Evolutionary conservation across 23 tunicate species (phyloP).

Genomic region (Diplosoma virens): DNA sequence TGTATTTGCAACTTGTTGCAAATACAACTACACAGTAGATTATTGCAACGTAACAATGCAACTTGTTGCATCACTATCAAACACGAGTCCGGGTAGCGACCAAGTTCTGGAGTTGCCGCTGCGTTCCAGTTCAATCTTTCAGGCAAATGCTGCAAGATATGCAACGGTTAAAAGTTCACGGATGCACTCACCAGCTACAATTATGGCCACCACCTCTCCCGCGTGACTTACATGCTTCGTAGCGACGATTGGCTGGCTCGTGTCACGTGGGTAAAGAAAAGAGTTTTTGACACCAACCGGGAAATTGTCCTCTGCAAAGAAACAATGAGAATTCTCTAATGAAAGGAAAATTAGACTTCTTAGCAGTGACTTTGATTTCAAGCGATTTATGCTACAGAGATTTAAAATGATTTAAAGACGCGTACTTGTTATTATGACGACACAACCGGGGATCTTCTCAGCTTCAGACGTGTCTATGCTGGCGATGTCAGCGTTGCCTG

Average conservation of each 20-base stretch:
- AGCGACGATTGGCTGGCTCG: conserved; percentile 50
- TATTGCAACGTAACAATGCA: too few relatives aligned
- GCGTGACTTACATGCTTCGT: conserved; percentile 56
- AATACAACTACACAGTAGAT: too few relatives aligned
- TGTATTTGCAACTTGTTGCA: too few relatives aligned
- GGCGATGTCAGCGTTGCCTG: conserved; percentile 69
- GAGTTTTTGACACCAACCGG: conserved; percentile 44
- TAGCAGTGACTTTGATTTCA: not conserved
- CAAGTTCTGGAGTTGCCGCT: too few relatives aligned
- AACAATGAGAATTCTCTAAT: not conserved
- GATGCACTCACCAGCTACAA: conserved; percentile 73
- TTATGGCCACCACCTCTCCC: conserved; percentile 83
- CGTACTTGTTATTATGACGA: conserved; percentile 52
- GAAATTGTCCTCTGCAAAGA: conserved; percentile 29
- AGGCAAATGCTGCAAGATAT: not conserved
- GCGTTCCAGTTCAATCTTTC: too few relatives aligned
- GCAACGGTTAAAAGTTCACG: too few relatives aligned
- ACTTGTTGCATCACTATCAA: too few relatives aligned
- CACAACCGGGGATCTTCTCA: conserved; percentile 47
- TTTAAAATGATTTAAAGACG: too few relatives aligned
- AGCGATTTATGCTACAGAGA: too few relatives aligned
- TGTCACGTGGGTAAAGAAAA: conserved; percentile 10
- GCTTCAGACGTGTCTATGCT: conserved; percentile 46
- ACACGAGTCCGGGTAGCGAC: too few relatives aligned
- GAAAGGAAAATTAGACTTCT: too few relatives aligned